Conservation (phyloP, 2,797 vertebrate genomes). For the Alcedo quadribrachys region DNA sequence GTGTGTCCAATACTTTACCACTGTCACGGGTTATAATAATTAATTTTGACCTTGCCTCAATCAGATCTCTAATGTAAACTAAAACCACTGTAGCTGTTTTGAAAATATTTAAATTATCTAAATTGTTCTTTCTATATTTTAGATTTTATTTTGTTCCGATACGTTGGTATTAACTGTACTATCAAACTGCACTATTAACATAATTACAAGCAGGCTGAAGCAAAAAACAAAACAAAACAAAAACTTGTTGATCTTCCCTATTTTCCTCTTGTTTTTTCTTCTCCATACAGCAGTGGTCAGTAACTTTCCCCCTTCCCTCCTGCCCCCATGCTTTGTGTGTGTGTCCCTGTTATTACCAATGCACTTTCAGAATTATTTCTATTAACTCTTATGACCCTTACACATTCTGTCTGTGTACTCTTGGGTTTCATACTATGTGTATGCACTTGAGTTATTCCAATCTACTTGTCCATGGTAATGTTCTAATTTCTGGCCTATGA, state of each 20-base stretch:
- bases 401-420: not conserved
- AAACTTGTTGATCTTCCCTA: not conserved
- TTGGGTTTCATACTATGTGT: not conserved
- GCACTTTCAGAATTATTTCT: not conserved
- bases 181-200: not conserved
- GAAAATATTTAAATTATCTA: not conserved
- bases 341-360: not conserved
- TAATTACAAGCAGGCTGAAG: not conserved
- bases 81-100: not conserved
- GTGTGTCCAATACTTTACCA: not conserved
- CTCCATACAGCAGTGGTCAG: not conserved
- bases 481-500: not conserved
- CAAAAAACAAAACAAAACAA: not conserved
- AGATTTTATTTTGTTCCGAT: not conserved
- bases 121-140: not conserved
- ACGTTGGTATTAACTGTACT: not conserved
- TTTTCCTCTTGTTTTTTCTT: not conserved
- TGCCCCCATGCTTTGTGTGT: not conserved
- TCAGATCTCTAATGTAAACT: not conserved
- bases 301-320: not conserved
- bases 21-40: not conserved
- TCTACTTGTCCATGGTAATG: not conserved
- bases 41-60: not conserved
- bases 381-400: not conserved
- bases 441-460: not conserved